Evolutionary conservation across 2,888 invertebrate species (phyloP).

Genomic region (Plagodis dolabraria): DNA sequence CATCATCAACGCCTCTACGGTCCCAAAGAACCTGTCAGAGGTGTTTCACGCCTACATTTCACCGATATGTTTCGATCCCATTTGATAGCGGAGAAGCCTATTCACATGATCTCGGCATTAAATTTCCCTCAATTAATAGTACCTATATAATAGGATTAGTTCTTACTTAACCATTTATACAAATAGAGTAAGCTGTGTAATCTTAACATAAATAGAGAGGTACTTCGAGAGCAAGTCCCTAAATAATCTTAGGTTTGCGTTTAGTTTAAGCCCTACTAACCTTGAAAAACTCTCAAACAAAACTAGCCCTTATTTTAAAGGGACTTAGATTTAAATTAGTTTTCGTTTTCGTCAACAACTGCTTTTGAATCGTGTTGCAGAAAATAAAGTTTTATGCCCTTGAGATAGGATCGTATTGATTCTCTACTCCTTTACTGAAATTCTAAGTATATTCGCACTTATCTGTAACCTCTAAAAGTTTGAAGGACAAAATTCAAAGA

Average conservation of each 20-base stretch:
- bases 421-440: constrained; percentile 8
- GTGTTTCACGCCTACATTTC: too few species aligned
- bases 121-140: too few species aligned
- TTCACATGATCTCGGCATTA: too few species aligned
- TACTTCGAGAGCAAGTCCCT: not conserved
- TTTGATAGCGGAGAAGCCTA: too few species aligned
- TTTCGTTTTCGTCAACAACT: too few species aligned
- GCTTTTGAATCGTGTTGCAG: not conserved
- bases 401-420: constrained; percentile 5
- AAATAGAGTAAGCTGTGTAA: constrained; percentile 3
- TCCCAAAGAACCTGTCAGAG: too few species aligned
- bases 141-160: too few species aligned
- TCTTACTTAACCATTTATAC: not conserved
- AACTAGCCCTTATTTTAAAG: not conserved
- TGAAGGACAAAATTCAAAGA: constrained; percentile 6
- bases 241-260: constrained; percentile 7
- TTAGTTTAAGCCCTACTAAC: not conserved
- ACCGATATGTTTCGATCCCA: too few species aligned
- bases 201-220: constrained; percentile 11
- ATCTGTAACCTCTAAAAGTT: constrained; percentile 7
- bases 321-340: not conserved
- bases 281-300: not conserved
- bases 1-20: too few species aligned
- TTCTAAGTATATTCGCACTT: constrained; percentile 15
- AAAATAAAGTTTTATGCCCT: not conserved